Percentiles rank a stretch among this genome's conserved stretches.
Evolutionary conservation across 2,888 invertebrate genomes (phyloP).

Genomic region (Nasonovia ribisnigri): DNA sequence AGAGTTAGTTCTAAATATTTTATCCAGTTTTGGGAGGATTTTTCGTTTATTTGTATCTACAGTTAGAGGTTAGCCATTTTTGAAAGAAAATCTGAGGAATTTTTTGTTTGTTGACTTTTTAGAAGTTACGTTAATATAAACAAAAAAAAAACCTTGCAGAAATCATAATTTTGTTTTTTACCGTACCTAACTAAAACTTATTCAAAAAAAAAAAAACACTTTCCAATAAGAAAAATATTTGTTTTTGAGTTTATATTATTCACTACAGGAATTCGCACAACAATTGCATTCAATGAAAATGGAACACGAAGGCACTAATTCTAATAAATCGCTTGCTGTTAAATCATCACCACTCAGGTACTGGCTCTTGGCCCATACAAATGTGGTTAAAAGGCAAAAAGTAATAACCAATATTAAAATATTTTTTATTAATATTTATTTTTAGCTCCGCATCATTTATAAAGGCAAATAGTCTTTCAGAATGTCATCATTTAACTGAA

Average conservation of each 20-base stretch:
- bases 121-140: neutral
- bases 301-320: constrained; percentile 73
- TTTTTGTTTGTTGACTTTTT: neutral
- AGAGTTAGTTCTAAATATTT: neutral
- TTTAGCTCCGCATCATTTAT: constrained; percentile 88
- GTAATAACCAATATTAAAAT: neutral
- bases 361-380: neutral
- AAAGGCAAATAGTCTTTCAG: constrained; percentile 89
- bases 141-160: neutral
- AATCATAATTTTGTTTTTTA: neutral
- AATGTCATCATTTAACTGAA: constrained; percentile 73
- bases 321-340: constrained; percentile 42
- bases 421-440: constrained; percentile 30
- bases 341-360: constrained; percentile 62
- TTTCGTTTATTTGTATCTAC: neutral
- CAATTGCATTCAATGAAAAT: constrained; percentile 82
- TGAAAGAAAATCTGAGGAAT: neutral
- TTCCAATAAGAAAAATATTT: neutral
- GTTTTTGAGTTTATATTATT: constrained; percentile 47
- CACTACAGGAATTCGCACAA: constrained; percentile 79
- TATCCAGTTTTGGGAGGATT: neutral
- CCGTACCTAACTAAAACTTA: neutral
- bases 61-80: neutral
- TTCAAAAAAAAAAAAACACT: neutral
- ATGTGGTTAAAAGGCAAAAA: neutral